Evolutionary conservation across 2,888 invertebrate genomes (phyloP).

Genomic region (Mechanitis mazaeus): DNA sequence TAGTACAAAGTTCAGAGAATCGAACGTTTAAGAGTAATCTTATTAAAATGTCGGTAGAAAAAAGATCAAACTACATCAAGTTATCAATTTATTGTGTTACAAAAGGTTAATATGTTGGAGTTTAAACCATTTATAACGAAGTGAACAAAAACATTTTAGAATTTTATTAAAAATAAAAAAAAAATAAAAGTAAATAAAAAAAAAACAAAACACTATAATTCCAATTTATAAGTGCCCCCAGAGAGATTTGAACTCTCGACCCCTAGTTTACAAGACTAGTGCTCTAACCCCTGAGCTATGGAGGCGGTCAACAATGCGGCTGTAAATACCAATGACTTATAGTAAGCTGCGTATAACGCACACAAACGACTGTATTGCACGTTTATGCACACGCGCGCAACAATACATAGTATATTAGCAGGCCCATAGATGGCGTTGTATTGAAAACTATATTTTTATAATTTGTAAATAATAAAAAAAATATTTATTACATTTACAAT

Average conservation of each 20-base stretch:
- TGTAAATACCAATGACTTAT: slow-evolving; percentile 49
- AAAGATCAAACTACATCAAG: too few relatives aligned
- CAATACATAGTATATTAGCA: slow-evolving; percentile 5
- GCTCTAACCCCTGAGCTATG: slow-evolving; percentile 79
- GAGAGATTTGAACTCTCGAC: slow-evolving; percentile 82
- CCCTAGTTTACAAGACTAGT: slow-evolving; percentile 79
- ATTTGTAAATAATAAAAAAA: not conserved
- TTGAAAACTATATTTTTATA: not conserved
- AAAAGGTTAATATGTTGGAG: too few relatives aligned
- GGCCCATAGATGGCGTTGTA: slow-evolving; percentile 22
- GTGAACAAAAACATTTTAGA: not conserved
- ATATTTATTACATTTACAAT: not conserved
- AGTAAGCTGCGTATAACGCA: slow-evolving; percentile 41
- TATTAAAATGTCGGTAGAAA: not conserved
- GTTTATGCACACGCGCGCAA: not conserved
- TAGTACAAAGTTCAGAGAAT: too few relatives aligned
- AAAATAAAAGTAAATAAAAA: slow-evolving; percentile 16
- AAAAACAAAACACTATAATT: slow-evolving; percentile 23
- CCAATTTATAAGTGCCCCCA: slow-evolving; percentile 61
- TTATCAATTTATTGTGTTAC: too few relatives aligned
- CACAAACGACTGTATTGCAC: slow-evolving; percentile 28
- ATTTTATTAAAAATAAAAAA: slow-evolving; percentile 13
- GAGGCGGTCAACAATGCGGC: slow-evolving; percentile 50
- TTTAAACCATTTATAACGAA: not conserved
- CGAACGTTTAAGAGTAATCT: too few relatives aligned